phyloP scores from a whole-genome alignment of 1,140 invertebrate species.

The Drosophila santomea region DNA sequence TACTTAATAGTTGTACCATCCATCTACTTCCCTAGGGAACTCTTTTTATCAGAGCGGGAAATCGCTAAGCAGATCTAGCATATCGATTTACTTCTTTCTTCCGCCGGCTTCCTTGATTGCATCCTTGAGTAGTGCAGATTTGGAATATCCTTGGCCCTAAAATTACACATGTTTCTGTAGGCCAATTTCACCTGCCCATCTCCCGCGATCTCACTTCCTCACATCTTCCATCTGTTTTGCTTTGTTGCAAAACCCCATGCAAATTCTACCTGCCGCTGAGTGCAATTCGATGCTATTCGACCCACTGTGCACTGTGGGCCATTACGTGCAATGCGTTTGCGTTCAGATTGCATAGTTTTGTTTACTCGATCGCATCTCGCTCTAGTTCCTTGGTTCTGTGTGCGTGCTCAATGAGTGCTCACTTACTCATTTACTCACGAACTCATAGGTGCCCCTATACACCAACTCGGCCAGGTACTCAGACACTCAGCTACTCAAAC shows the following conservation, averaged over 20 bases:
- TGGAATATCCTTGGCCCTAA: background rate
- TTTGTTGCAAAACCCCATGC: constrained; percentile 32
- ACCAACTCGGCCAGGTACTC: constrained; percentile 17
- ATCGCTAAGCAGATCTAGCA: background rate
- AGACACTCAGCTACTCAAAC: background rate
- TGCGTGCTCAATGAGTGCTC: constrained; percentile 78
- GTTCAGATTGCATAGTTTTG: constrained; percentile 72
- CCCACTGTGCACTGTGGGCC: constrained; percentile 73
- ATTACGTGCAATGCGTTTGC: constrained; percentile 60
- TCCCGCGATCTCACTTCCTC: constrained; percentile 70
- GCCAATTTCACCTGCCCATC: constrained; percentile 63
- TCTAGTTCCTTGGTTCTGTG: constrained; percentile 59
- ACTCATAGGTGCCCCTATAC: background rate
- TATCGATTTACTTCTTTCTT: constrained; percentile 13
- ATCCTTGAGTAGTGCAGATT: too few species aligned
- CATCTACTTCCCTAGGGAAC: constrained; percentile 20
- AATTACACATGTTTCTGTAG: constrained; percentile 32
- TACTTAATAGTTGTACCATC: background rate
- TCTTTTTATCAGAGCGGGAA: constrained; percentile 23
- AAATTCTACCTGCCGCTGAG: constrained; percentile 37
- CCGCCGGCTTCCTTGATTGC: constrained; percentile 9
- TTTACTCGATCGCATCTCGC: constrained; percentile 56
- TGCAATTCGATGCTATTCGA: constrained; percentile 20
- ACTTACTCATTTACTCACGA: constrained; percentile 16
- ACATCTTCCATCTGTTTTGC: constrained; percentile 28